Conservation (phyloP, 2,888 invertebrate species). For the Megastigmus dorsalis region DNA sequence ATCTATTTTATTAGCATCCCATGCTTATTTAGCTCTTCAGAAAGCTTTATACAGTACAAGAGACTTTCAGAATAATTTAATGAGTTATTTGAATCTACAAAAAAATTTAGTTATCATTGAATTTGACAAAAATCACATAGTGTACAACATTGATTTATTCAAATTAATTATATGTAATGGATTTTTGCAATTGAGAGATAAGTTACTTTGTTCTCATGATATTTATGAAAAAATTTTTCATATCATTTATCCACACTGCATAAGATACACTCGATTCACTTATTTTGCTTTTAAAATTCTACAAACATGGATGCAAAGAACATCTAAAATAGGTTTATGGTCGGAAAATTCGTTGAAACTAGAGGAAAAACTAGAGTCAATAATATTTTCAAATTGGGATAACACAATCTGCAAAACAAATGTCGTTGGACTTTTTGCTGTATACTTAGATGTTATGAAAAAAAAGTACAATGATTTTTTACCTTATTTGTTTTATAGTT, state of each 20-base stretch:
- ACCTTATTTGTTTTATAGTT: constrained; percentile 65
- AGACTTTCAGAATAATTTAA: constrained; percentile 52
- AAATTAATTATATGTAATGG: constrained; percentile 64
- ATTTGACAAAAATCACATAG: constrained; percentile 53
- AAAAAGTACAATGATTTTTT: constrained; percentile 64
- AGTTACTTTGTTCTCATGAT: constrained; percentile 52
- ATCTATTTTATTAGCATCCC: constrained; percentile 61
- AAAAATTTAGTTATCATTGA: constrained; percentile 54
- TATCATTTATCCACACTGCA: constrained; percentile 72
- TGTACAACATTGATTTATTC: constrained; percentile 61
- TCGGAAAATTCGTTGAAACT: constrained; percentile 66
- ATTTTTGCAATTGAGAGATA: constrained; percentile 62
- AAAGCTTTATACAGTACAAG: constrained; percentile 38
- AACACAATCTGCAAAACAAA: constrained; percentile 78
- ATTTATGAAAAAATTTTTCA: constrained; percentile 69
- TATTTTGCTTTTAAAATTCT: constrained; percentile 77
- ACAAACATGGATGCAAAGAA: constrained; percentile 73
- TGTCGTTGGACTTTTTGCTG: constrained; percentile 73
- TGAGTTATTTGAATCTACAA: constrained; percentile 55
- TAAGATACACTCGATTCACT: constrained; percentile 76
- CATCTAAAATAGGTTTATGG: constrained; percentile 71
- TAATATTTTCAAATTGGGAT: constrained; percentile 80
- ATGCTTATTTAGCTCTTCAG: constrained; percentile 62
- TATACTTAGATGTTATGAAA: constrained; percentile 69
- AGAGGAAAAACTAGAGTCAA: constrained; percentile 74